Percentiles rank a stretch among this genome's conserved stretches.
phyloP scores from a whole-genome alignment of 2,797 vertebrate genomes.

The Acanthornis magna region DNA sequence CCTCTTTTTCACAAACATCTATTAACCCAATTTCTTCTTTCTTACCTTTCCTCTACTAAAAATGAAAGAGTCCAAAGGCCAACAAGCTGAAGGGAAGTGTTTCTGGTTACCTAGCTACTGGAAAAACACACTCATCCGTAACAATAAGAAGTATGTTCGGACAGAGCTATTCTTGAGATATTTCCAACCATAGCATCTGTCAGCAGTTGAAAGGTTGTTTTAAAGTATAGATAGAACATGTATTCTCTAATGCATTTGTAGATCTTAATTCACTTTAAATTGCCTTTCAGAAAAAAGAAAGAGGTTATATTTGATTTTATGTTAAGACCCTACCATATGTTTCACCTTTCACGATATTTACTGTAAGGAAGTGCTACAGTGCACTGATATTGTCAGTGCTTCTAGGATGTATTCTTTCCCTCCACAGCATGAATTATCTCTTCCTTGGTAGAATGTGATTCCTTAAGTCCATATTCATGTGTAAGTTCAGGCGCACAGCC shows the following conservation, averaged over 20 bases:
- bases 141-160: neutral
- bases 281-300: neutral
- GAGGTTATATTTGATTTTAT: neutral
- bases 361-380: neutral
- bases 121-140: neutral
- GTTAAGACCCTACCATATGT: neutral
- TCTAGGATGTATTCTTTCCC: neutral
- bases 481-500: no score
- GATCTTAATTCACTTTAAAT: neutral
- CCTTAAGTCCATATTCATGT: neutral
- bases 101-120: neutral
- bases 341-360: neutral
- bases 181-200: neutral
- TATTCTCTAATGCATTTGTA: neutral
- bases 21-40: neutral
- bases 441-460: neutral
- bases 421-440: neutral
- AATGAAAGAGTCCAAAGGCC: neutral
- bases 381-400: neutral
- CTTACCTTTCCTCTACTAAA: neutral
- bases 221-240: neutral
- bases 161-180: neutral
- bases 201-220: neutral
- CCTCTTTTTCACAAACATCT: neutral
- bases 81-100: neutral